Percentiles rank a stretch among this genome's conserved stretches.
phyloP scores from a whole-genome alignment of 2,113 vertebrate genomes.

The Perognathus longimembris region DNA sequence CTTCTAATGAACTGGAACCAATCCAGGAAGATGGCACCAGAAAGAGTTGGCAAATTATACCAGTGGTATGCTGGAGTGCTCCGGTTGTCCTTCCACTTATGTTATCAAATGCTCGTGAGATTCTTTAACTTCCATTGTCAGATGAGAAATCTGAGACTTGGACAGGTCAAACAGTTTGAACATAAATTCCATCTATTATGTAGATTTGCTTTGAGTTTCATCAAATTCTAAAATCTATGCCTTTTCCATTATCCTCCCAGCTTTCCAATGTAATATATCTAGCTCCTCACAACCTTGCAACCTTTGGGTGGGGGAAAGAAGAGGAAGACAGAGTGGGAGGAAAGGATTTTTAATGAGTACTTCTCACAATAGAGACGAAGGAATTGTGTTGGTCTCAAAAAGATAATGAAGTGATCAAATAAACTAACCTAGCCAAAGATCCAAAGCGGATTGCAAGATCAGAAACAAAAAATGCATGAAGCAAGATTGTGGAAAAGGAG shows the following conservation, averaged over 20 bases:
- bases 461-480: slow-evolving; percentile 38
- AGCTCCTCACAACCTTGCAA: neutral
- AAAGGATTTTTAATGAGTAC: neutral
- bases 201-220: slow-evolving; percentile 32
- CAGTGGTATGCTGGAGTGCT: neutral
- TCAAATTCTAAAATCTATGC: neutral
- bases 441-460: slow-evolving; percentile 5
- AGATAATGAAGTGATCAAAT: neutral
- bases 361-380: neutral
- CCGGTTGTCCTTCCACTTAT: neutral
- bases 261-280: neutral
- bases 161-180: neutral
- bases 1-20: neutral
- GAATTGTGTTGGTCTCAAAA: neutral
- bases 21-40: neutral
- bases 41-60: neutral
- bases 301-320: neutral
- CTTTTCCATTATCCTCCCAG: neutral
- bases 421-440: neutral
- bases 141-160: slow-evolving; percentile 8
- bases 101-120: neutral
- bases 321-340: neutral
- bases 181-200: neutral
- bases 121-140: slow-evolving; percentile 30
- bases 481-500: neutral